These are phyloP conservation scores for Steatocranus sp. DNA, from an alignment of 2,797 vertebrate genomes.

Conservation along the genomic window DNA sequence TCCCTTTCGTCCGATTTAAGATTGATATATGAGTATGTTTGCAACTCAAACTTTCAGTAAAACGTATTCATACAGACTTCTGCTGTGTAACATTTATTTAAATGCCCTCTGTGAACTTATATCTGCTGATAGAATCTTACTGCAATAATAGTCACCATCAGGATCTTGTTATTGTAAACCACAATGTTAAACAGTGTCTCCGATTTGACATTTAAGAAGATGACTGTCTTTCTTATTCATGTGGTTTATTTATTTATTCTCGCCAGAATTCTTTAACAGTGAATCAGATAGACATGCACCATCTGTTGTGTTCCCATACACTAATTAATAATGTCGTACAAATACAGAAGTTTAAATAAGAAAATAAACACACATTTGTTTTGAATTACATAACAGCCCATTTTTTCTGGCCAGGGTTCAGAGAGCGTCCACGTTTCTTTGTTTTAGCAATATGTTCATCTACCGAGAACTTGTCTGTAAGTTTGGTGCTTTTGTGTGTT, in stretches of 20 bases:
- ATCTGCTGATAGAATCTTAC: not conserved
- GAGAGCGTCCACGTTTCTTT: not conserved
- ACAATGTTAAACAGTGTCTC: not conserved
- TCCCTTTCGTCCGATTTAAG: not conserved
- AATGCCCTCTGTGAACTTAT: not conserved
- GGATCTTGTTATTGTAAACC: not conserved
- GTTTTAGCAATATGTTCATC: not conserved
- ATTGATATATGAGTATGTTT: not conserved
- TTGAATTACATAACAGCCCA: not conserved
- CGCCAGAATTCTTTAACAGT: not conserved
- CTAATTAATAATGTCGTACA: not conserved
- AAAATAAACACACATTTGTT: not conserved
- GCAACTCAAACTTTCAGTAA: not conserved
- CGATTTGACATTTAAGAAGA: not conserved
- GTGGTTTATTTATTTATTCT: not conserved
- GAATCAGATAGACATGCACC: not conserved
- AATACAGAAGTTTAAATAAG: not conserved
- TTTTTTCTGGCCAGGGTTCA: fast-evolving
- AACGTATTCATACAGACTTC: not conserved
- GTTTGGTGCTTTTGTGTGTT: not conserved
- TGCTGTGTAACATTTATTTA: not conserved
- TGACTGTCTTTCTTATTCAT: not conserved
- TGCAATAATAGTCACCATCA: not conserved
- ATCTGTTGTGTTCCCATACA: not conserved
- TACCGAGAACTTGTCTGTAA: not conserved